These are phyloP conservation scores for Montifringilla adamsi DNA, from an alignment of 2,113 vertebrate species.

Conservation along the genomic window DNA sequence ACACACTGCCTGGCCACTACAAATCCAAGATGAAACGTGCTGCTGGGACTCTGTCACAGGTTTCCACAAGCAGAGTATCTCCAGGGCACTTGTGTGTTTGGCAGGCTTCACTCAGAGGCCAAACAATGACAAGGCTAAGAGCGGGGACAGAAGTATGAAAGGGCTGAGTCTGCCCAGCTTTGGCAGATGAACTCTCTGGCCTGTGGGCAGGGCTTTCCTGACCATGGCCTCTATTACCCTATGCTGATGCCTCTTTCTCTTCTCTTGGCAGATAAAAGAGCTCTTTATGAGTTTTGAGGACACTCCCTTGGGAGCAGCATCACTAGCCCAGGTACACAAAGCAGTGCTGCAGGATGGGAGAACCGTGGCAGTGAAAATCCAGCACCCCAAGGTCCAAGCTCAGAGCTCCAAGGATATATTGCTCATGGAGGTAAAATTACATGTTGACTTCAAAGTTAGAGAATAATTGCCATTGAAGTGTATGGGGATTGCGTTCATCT, in stretches of 20 bases:
- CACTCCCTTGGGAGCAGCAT: constrained; percentile 89
- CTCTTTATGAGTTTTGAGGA: constrained; percentile 91
- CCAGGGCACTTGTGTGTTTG: neutral
- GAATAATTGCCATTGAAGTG: neutral
- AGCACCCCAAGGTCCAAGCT: constrained; percentile 92
- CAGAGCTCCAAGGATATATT: constrained; percentile 92
- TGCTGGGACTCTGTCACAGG: neutral
- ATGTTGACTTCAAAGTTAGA: neutral
- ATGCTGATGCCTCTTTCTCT: constrained; percentile 9
- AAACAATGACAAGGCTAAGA: neutral
- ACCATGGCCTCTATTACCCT: neutral
- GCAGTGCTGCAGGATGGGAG: constrained; percentile 90
- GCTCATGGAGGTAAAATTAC: constrained; percentile 89
- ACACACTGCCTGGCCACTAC: neutral
- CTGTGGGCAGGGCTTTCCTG: neutral
- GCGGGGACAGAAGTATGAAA: neutral
- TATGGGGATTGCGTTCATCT: neutral
- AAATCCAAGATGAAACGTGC: neutral
- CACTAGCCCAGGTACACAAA: constrained; percentile 96
- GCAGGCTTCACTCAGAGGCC: neutral
- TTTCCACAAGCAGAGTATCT: neutral
- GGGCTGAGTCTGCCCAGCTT: neutral
- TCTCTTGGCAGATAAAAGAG: constrained; percentile 81
- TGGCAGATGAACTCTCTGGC: neutral
- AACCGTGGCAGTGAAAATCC: constrained; percentile 94